Evolutionary conservation across 1,140 invertebrate genomes (phyloP), one percentile per base, ranked within the genome.

Genomic region (Listronotus bonariensis): DNA sequence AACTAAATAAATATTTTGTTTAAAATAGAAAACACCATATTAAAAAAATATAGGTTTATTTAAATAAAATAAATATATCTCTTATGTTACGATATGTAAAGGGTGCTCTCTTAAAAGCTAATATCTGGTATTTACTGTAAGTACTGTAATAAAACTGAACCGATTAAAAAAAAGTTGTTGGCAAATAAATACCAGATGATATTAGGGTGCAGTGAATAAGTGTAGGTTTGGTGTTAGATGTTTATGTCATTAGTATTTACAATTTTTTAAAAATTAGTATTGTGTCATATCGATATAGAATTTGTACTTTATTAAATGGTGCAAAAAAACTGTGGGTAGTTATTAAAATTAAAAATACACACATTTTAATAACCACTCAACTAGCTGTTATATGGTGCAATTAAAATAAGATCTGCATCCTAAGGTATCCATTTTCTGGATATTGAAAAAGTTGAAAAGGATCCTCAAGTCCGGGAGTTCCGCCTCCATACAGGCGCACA

Each of bases 401-500:
- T 54, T 32, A 18, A 43, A 62, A 45, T 53, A 20, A 40, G 8
- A 55, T 56, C 42, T 65, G 62, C 53, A 65, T 65, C 62, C 62
- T 65, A 65, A 57, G 62, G 62, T 65, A 65, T 57, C 62, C 62
- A 42, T 54, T 34, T 38, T 59, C 54, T 34, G 51, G 63, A 65
- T 62, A 65, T 60, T 49, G 58, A 45, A 20, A 56, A 36, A 17
- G 43, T 42, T 36, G 34, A 26, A 20, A 56, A 40, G 15, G 43
- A 56, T 49, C 45, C 40, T 48, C 54, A 9, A 48, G 52, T 65
- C 18, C 53, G 36, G 34, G 26, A 40, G 18, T 45, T 52, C 17
- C 51, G 65, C 60, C 53, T 67, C 71, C 71, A 72, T 38, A 68
- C 51, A 32, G 71, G 71, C 41, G 41, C 69, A 48, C 71, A 72